These are phyloP conservation scores for Agapostemon virescens DNA, from an alignment of 2,888 invertebrate species.

Conservation along the genomic window DNA sequence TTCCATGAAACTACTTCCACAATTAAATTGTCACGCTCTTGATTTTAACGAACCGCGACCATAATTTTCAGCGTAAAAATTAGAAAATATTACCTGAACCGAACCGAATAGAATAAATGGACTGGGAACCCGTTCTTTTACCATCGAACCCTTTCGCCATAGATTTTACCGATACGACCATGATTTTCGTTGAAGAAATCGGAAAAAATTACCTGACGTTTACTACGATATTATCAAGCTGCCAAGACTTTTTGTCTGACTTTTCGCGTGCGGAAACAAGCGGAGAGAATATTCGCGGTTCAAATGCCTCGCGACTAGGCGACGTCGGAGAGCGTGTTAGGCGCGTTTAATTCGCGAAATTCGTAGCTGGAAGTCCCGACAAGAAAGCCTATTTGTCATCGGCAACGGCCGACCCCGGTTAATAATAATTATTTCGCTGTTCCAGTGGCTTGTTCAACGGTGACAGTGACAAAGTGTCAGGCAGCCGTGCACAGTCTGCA, in stretches of 20 bases:
- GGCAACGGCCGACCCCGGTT: constrained; percentile 27
- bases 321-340: background rate
- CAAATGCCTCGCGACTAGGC: background rate
- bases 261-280: background rate
- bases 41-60: background rate
- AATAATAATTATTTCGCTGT: constrained; percentile 79
- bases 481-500: constrained; percentile 93
- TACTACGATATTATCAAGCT: background rate
- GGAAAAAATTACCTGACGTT: background rate
- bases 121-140: too few relatives aligned
- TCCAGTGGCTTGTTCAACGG: constrained; percentile 95
- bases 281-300: background rate
- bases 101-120: too few relatives aligned
- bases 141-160: too few relatives aligned
- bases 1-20: background rate
- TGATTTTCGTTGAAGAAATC: too few relatives aligned
- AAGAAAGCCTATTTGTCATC: constrained; percentile 44
- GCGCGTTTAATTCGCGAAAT: constrained; percentile 5
- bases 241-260: background rate
- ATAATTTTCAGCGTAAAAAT: background rate
- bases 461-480: constrained; percentile 95
- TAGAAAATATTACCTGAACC: background rate
- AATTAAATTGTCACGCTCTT: background rate
- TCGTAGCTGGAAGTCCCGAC: constrained; percentile 21
- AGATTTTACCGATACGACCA: too few relatives aligned